Evolutionary conservation across 2,888 invertebrate genomes (phyloP), one percentile per base, ranked within the genome.

Genomic region (Drosophila peninsularis): DNA sequence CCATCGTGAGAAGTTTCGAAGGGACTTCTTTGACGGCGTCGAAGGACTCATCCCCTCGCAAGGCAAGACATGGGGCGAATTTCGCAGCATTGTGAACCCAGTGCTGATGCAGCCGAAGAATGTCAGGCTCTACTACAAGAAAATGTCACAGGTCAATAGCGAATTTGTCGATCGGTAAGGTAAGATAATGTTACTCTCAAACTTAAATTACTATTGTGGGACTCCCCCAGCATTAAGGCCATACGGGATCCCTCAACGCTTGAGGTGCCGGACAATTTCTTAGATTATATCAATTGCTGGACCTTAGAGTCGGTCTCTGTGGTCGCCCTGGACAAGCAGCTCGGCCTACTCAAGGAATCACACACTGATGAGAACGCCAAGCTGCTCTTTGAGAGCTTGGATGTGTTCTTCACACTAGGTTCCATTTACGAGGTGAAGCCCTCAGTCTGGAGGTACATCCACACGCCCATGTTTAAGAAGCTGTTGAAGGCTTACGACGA

Each of bases 71-170:
- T 96, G 96, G 95, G 93, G 94, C 27, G 93, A 94, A 47, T 93
- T 95, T 62, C 93, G 95, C n/a, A 93, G 94, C 1, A 94, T 94
- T 72, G 94, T 95, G 0, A 95, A 95, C 86, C 94, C 94, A 58
- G 93, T 94, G 32, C 92, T 96, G 90, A 91, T 96, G 91, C 93
- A 94, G 79, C 94, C 95, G 0, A 94, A 94, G 80, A 88, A 93
- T 44, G 92, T 94, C 0, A 93, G 93, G 81, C 85, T 93, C 0
- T 94, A 94, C 65, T 90, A 92, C 9, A 91, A 93, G 10, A 92
- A 90, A 10, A 91, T 94, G 66, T 93, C 93, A 30, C 92, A 93
- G 65, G 93, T 94, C 30, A 93, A 93, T 37, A 84, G 61, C 5
- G 85, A 90, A 34, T 90, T 90, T 64, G 66, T 90, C 4, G 62